These are phyloP conservation scores for Diabrotica virgifera DNA, from an alignment of 1,140 invertebrate genomes.

Conservation along the genomic window DNA sequence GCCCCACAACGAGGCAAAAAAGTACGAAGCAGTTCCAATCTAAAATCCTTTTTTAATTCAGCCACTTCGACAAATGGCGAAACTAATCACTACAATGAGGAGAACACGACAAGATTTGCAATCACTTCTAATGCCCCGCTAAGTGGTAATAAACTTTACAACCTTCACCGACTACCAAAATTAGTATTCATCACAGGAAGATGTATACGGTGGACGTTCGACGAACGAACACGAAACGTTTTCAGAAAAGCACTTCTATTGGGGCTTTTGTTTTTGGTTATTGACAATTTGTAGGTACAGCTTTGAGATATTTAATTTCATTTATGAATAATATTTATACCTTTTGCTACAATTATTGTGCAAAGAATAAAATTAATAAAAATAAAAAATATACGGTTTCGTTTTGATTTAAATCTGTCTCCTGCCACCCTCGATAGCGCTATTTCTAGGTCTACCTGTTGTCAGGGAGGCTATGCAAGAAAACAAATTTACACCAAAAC, in stretches of 20 bases:
- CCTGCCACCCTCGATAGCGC: too few relatives aligned
- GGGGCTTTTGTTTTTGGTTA: not conserved
- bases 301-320: too few relatives aligned
- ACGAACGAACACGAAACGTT: not conserved
- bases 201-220: slow-evolving; percentile 9
- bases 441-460: too few relatives aligned
- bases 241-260: not conserved
- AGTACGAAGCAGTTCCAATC: slow-evolving; percentile 31
- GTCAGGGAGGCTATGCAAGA: too few relatives aligned
- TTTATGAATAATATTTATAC: too few relatives aligned
- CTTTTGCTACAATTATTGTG: too few relatives aligned
- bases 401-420: too few relatives aligned
- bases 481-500: too few relatives aligned
- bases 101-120: slow-evolving; percentile 36
- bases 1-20: slow-evolving; percentile 28
- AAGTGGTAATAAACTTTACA: slow-evolving; percentile 47
- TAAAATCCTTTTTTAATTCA: slow-evolving; percentile 31
- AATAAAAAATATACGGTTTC: too few relatives aligned
- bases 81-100: slow-evolving; percentile 18
- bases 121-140: slow-evolving; percentile 45
- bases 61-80: slow-evolving; percentile 8
- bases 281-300: too few relatives aligned
- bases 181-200: slow-evolving; percentile 42
- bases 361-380: too few relatives aligned
- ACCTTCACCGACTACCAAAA: slow-evolving; percentile 29